Evolutionary conservation across 2,113 vertebrate genomes (phyloP).

Genomic region (Prolemur simus): DNA sequence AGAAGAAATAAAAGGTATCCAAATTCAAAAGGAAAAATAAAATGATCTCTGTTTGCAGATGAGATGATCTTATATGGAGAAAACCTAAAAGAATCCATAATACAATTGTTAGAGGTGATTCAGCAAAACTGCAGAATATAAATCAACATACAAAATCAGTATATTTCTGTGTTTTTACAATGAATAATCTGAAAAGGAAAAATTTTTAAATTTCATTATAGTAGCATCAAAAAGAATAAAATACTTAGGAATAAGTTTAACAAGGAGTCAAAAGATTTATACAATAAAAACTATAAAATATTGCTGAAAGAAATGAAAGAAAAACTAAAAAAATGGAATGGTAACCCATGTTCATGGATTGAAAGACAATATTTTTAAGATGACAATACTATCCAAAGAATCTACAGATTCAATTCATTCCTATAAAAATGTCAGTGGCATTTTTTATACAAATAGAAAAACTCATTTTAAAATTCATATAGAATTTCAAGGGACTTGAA

Average conservation of each 20-base stretch:
- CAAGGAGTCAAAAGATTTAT: neutral
- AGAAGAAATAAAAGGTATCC: neutral
- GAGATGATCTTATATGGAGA: neutral
- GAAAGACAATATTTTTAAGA: neutral
- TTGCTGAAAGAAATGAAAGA: neutral
- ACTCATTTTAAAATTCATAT: neutral
- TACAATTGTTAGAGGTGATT: neutral
- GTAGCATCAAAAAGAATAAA: neutral
- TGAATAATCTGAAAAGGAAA: neutral
- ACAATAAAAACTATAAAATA: neutral
- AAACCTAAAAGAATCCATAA: neutral
- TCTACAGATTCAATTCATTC: neutral
- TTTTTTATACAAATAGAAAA: constrained; percentile 19
- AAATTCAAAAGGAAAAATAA: neutral
- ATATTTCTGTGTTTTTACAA: neutral
- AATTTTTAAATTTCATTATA: neutral
- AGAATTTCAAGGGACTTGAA: neutral
- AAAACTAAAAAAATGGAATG: neutral
- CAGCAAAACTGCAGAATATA: neutral
- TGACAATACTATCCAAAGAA: neutral
- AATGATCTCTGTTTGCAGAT: neutral
- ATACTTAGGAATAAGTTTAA: neutral
- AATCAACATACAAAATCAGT: neutral
- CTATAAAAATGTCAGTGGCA: neutral
- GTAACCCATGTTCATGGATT: neutral